These are phyloP conservation scores for Drosophila melanica DNA, from an alignment of 1,140 invertebrate species.

Conservation along the genomic window DNA sequence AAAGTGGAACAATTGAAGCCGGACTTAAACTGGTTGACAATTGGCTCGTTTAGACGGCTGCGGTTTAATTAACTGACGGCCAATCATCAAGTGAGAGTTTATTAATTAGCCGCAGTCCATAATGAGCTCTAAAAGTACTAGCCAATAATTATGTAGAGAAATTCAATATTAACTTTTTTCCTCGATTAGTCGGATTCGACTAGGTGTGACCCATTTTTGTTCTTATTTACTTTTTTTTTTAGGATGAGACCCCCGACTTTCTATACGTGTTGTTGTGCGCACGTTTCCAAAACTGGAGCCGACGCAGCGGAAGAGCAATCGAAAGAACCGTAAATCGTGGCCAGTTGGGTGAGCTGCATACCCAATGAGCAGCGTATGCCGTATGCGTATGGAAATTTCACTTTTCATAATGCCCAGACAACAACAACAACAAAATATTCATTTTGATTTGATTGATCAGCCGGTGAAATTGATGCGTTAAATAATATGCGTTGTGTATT, in stretches of 20 bases:
- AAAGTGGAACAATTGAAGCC: slow-evolving; percentile 77
- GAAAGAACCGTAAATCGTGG: slow-evolving; percentile 72
- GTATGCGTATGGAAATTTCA: slow-evolving; percentile 53
- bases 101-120: slow-evolving; percentile 67
- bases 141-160: slow-evolving; percentile 46
- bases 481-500: slow-evolving; percentile 35
- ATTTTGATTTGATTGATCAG: slow-evolving; percentile 13
- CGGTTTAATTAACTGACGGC: slow-evolving; percentile 48
- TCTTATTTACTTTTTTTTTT: not conserved
- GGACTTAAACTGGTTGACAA: slow-evolving; percentile 55
- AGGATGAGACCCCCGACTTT: slow-evolving; percentile 44
- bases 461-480: slow-evolving; percentile 17
- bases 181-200: not conserved
- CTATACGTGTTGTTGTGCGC: slow-evolving; percentile 32
- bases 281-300: slow-evolving; percentile 41
- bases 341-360: slow-evolving; percentile 45
- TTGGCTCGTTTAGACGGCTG: slow-evolving; percentile 26
- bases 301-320: slow-evolving; percentile 54
- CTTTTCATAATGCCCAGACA: slow-evolving; percentile 43
- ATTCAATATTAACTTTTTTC: slow-evolving; percentile 40
- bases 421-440: not conserved
- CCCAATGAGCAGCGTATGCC: slow-evolving; percentile 37
- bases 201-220: slow-evolving; percentile 55
- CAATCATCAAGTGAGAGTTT: slow-evolving; percentile 77
- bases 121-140: slow-evolving; percentile 50